Evolutionary conservation across 2,113 vertebrate genomes (phyloP).

Genomic region (Paraplagusia blochii): DNA sequence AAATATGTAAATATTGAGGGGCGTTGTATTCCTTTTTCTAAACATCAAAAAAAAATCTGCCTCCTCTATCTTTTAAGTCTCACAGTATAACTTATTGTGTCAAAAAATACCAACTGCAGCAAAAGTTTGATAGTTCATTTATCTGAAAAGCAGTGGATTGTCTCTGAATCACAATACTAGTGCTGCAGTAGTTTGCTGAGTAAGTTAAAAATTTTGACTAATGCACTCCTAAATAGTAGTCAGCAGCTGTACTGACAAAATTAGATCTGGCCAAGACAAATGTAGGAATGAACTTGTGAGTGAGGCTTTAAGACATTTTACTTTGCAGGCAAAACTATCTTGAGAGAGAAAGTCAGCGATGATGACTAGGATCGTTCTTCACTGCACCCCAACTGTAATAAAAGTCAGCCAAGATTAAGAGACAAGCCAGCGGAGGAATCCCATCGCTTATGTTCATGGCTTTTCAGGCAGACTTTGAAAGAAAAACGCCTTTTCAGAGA

Average conservation of each 20-base stretch:
- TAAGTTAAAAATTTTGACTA: not conserved
- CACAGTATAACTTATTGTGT: not conserved
- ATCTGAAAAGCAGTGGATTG: not conserved
- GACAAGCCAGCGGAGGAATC: conserved; percentile 17
- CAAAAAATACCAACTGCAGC: not conserved
- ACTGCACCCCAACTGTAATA: too few species aligned
- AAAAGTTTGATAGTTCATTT: not conserved
- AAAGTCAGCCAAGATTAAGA: conserved; percentile 26
- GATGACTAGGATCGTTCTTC: too few species aligned
- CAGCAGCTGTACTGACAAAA: too few species aligned
- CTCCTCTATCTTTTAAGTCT: too few species aligned
- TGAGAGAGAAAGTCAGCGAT: too few species aligned
- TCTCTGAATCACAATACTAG: not conserved
- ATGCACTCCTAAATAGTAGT: not conserved
- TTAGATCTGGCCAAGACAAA: too few species aligned
- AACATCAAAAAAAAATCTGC: too few species aligned
- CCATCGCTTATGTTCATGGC: conserved; percentile 29
- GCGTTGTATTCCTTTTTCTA: too few species aligned
- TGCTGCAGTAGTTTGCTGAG: not conserved
- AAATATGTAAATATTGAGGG: too few species aligned
- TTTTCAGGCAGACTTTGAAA: conserved; percentile 9
- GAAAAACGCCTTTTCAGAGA: conserved; percentile 21
- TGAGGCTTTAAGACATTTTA: not conserved
- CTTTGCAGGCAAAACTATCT: not conserved
- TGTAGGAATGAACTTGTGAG: too few species aligned